Conservation (phyloP, 2,888 invertebrate genomes). For the Hanleya hanleyi region DNA sequence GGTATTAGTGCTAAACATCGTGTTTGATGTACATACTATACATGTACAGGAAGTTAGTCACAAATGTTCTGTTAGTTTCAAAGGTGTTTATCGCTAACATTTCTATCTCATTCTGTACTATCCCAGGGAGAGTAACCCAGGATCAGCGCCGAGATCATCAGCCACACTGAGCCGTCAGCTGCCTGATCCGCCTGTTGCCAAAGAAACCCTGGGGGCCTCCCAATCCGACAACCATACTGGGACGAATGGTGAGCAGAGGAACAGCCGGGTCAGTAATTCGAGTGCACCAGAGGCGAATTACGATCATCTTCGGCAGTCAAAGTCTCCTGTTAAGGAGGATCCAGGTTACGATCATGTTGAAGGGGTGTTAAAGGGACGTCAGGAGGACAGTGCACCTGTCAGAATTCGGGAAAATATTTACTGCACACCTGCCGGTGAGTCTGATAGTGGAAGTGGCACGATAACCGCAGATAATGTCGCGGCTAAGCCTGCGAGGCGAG, state of each 20-base stretch:
- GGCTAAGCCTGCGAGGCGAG: background rate
- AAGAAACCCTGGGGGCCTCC: background rate
- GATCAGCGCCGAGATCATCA: background rate
- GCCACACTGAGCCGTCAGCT: background rate
- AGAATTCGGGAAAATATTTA: background rate
- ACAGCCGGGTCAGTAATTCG: background rate
- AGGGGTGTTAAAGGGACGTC: too few species aligned
- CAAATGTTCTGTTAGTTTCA: too few species aligned
- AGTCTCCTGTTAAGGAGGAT: background rate
- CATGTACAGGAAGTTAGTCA: too few species aligned
- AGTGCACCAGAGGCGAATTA: background rate
- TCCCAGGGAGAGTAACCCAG: background rate
- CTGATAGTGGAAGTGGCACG: background rate
- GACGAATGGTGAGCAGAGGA: background rate
- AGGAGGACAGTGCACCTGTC: background rate
- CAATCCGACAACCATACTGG: background rate
- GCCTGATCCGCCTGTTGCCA: background rate
- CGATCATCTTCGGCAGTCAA: background rate
- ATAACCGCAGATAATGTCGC: background rate
- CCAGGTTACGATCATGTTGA: conserved; percentile 4
- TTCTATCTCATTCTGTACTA: too few species aligned
- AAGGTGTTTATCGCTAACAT: too few species aligned
- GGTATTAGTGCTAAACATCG: too few species aligned
- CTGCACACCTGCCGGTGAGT: background rate
- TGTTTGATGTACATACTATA: too few species aligned